These are phyloP conservation scores for Malurus leucopterus DNA, from an alignment of 2,797 vertebrate species.

Conservation along the genomic window DNA sequence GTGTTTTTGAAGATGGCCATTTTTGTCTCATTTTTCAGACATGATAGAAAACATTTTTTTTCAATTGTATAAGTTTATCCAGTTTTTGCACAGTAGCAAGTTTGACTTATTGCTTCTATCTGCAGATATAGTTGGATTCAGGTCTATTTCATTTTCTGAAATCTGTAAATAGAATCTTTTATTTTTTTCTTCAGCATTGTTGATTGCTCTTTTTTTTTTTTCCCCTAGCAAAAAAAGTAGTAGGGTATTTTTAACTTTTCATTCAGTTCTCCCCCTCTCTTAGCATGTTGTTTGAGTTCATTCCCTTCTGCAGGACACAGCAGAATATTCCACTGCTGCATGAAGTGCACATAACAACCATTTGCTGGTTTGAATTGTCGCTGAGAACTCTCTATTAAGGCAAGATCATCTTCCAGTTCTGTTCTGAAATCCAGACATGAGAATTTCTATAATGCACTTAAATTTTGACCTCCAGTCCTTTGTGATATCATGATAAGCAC, in stretches of 20 bases:
- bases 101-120: background rate
- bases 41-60: background rate
- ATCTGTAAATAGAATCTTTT: background rate
- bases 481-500: background rate
- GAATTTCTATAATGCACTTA: rapidly evolving
- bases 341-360: background rate
- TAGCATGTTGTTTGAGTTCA: background rate
- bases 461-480: background rate
- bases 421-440: background rate
- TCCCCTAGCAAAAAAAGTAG: background rate
- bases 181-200: background rate
- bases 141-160: background rate
- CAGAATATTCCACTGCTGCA: background rate
- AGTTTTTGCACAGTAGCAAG: background rate
- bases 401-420: background rate
- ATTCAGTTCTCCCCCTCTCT: background rate
- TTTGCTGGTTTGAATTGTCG: background rate
- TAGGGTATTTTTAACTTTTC: background rate
- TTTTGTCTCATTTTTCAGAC: background rate
- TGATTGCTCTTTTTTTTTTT: background rate
- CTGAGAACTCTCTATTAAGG: background rate
- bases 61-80: background rate
- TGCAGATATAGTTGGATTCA: background rate
- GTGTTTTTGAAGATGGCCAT: background rate
- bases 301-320: background rate